Percentiles rank a stretch among this genome's conserved stretches.
Evolutionary conservation across 2,888 invertebrate genomes (phyloP).

Genomic region (Cactoblastis cactorum): DNA sequence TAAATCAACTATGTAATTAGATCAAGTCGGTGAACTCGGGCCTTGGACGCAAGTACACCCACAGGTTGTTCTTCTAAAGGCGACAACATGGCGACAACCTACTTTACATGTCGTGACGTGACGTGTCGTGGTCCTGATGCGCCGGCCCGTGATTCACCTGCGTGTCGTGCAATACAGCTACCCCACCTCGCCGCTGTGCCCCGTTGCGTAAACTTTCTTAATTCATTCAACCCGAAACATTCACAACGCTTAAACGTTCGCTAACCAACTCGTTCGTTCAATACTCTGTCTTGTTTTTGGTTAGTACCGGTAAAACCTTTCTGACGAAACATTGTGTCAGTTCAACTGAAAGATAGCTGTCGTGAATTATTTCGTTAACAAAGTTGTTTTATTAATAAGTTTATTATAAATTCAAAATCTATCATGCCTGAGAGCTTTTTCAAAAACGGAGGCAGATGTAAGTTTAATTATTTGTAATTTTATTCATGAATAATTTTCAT

Average conservation of each 20-base stretch:
- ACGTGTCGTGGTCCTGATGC: too few relatives aligned
- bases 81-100: too few relatives aligned
- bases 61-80: too few relatives aligned
- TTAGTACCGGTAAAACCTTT: neutral
- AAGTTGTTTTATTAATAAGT: neutral
- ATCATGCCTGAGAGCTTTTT: constrained; percentile 1
- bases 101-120: too few relatives aligned
- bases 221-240: constrained; percentile 4
- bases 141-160: too few relatives aligned
- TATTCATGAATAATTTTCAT: neutral
- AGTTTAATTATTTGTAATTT: constrained; percentile 2
- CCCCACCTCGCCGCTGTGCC: too few relatives aligned
- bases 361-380: neutral
- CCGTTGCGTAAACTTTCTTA: neutral
- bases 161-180: too few relatives aligned
- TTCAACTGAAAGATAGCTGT: neutral
- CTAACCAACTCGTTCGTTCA: neutral
- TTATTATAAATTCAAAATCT: neutral
- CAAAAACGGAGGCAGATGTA: constrained; percentile 3
- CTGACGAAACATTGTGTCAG: neutral
- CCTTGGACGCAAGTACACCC: too few relatives aligned
- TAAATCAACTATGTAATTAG: too few relatives aligned
- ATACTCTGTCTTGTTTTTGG: neutral
- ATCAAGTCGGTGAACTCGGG: too few relatives aligned
- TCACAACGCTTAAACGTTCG: neutral